A percentile compares a stretch with the other conserved stretches of the same genome.
These are phyloP conservation scores for Paramormyrops hopkinsi DNA, from an alignment of 2,797 vertebrate genomes.

Conservation along the genomic window DNA sequence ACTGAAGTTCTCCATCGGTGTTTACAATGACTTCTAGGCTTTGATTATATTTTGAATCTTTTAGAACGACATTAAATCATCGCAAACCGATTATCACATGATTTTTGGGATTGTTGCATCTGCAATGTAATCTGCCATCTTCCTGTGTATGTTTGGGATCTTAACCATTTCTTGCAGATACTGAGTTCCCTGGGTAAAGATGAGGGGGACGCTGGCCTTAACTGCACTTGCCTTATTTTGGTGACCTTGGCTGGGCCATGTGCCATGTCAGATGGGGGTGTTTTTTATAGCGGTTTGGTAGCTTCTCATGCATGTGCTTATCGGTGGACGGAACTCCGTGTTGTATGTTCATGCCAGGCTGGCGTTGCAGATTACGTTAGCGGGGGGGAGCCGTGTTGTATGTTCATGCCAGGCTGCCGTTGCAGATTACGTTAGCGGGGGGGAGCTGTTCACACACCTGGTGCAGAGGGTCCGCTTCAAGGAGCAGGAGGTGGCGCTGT, in stretches of 20 bases:
- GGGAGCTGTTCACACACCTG: conserved; percentile 96
- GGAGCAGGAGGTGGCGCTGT: conserved; percentile 87
- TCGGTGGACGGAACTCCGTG: not conserved
- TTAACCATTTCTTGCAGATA: not conserved
- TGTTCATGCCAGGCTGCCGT: too few relatives aligned
- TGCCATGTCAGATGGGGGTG: not conserved
- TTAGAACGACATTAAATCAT: not conserved
- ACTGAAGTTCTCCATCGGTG: not conserved
- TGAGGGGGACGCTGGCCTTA: not conserved
- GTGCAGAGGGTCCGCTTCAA: conserved; percentile 93
- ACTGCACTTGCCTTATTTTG: not conserved
- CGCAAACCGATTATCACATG: not conserved
- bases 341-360: not conserved
- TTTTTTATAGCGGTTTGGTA: not conserved
- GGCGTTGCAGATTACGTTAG: conserved; percentile 86
- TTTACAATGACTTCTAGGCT: not conserved
- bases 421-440: conserved; percentile 50
- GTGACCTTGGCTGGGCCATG: not conserved
- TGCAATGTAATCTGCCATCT: not conserved
- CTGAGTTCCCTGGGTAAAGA: not conserved
- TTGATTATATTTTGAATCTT: not conserved
- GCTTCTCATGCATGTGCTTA: not conserved
- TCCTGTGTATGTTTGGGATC: not conserved
- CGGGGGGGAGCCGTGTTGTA: conserved; percentile 70
- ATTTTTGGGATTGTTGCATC: not conserved